Evolutionary conservation across 2,797 vertebrate genomes (phyloP), one percentile per base, ranked within the genome.

Genomic region (Alosa sapidissima): DNA sequence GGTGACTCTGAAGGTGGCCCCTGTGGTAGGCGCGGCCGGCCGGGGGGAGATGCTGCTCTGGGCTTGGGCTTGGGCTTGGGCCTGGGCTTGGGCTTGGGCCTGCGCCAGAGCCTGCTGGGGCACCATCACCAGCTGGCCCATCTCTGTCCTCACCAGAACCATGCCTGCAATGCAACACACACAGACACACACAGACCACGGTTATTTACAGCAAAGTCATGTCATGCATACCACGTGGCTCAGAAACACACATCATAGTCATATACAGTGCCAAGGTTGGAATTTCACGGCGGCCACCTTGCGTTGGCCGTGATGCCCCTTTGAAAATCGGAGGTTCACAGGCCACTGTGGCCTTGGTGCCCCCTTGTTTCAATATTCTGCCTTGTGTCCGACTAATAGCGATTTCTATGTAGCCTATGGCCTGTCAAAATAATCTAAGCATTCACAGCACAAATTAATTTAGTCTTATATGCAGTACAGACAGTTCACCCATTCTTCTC

Each of bases 41-140:
- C 96, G 93, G 0, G 96, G 96, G 0, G 95, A 94, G 88, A 96
- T 92, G 94, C 6, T 96, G 91, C 95, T 95, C 91, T 96, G 96
- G 0, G 95, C 93, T 62, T 96, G 95, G 5, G 92, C 93, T 7
- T 95, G 94, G 0, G 92, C 96, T 84, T 96, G 95, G 0, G 96
- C 96, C 84, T 96, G 95, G 0, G 96, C 96, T 84, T 97, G 91
- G 14, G 96, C 96, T 91, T 97, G 96, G 24, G 60, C 96, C 85
- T 96, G 95, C 0, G 96, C 96, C 85, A 97, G 91, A 14, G 96
- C 96, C 91, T 97, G 96, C 93, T 97, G 97, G 58, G 96, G 96
- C 90, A 97, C 96, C 97, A 97, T 96, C 36, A 97, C 96, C 21
- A 97, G 93, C 90, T 97, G 96, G 0, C 96, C 97, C 28, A 96